Conservation (phyloP, 2,797 vertebrate species). For the Bucorvus abyssinicus region DNA sequence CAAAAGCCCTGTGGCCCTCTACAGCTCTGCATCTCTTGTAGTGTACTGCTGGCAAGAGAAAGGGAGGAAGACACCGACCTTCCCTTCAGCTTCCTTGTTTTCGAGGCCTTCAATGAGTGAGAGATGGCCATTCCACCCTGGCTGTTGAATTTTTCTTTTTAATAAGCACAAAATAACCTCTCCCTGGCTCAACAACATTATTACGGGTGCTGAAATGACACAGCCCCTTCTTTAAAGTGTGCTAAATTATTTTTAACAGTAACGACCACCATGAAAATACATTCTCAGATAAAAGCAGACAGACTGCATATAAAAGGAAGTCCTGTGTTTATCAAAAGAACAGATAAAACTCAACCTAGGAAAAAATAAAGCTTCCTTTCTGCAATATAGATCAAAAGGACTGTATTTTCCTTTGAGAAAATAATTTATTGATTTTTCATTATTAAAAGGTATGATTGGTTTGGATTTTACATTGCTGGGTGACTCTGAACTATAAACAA, state of each 20-base stretch:
- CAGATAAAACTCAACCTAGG: background rate
- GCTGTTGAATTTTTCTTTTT: background rate
- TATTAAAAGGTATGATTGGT: background rate
- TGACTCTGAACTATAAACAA: constrained; percentile 52
- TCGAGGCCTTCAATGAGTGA: background rate
- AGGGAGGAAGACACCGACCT: background rate
- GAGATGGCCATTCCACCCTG: background rate
- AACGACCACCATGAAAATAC: background rate
- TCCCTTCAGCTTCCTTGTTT: background rate
- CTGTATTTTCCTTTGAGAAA: background rate
- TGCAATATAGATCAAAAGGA: background rate
- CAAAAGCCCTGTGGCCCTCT: background rate
- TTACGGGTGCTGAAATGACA: background rate
- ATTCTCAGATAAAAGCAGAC: background rate
- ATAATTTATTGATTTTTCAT: background rate
- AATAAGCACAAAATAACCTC: background rate
- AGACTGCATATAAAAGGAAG: background rate
- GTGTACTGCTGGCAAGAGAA: background rate
- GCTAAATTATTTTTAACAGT: background rate
- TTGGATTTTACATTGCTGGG: background rate
- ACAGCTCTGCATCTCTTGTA: background rate
- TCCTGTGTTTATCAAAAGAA: background rate
- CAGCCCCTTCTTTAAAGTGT: background rate
- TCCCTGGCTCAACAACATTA: background rate
- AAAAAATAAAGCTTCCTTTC: background rate